Base-by-base conservation (phyloP, 2,888 invertebrate genomes). In the Omphaloscelis lunosa region DNA sequence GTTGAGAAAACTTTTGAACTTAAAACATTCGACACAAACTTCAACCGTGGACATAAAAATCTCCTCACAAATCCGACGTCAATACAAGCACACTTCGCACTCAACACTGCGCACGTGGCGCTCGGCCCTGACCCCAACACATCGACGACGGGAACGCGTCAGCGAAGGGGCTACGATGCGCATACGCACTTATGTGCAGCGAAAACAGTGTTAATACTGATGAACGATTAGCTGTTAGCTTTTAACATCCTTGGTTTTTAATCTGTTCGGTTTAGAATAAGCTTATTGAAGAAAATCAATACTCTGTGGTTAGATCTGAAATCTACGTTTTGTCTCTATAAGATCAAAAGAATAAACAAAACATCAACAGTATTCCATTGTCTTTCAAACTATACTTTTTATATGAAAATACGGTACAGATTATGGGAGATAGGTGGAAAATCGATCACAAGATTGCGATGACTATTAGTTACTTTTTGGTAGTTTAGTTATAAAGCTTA, bases 51-150 rank as follows among this genome's bases (percentile, higher is more conserved):
- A 58, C 34, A 45, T 45, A 27, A 58, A 78, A 78, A 77, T 34
- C 48, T 56, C 29, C 34, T 17, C 48, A 62, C 83, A 61, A 48
- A 48, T 70, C 66, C 51, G 27, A 27, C 70, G 65, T 58, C 27
- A 41, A 63, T 59, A 59, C 58, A 59, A 63, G 45, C 61, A 29
- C 63, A 80, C 23, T 80, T 23, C 23, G 29, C 41, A 41, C 34
- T 63, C 39, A 61, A 56, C 62, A 53, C 34, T 79, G 77, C 85
- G 85, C 74, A 70, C 72, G 83, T 83, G 81, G 76, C 80, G 85
- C 72, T 73, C 87, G 93, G 87, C 93, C 93, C 87, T 93, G 93
- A 93, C 92, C 93, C 87, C 93, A 82, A 83, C 84, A 86, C 86
- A 89, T 86, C 83, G 86, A 83, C 79, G 72, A 63, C 85, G 84